phyloP scores from a whole-genome alignment of 2,797 vertebrate genomes.

The Neosilurus hyrtlii region DNA sequence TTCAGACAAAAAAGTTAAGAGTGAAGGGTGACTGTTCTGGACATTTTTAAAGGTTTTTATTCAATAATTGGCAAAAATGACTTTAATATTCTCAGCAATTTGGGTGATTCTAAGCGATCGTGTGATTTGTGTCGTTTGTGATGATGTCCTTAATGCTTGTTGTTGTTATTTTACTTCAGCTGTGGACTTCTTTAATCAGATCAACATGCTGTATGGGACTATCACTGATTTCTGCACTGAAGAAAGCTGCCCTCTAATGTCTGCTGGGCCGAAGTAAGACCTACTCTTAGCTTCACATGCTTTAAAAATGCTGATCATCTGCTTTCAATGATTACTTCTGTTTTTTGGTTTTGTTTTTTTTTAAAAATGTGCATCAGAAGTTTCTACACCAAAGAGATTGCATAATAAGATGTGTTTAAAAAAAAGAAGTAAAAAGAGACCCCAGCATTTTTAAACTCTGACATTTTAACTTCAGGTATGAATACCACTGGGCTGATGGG shows the following conservation, averaged over 20 bases:
- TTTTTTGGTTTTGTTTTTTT: not conserved
- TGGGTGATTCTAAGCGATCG: not conserved
- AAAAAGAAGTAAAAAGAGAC: too few species aligned
- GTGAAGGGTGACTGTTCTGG: not conserved
- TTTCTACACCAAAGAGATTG: not conserved
- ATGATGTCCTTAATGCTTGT: conserved; percentile 6
- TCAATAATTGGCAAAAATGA: not conserved
- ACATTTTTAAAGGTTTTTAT: not conserved
- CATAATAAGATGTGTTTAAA: not conserved
- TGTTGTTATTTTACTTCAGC: conserved; percentile 70
- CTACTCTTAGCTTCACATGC: not conserved
- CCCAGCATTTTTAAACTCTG: not conserved
- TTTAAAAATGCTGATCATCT: not conserved
- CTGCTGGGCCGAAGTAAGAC: conserved; percentile 95
- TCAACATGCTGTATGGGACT: conserved; percentile 98
- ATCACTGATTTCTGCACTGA: conserved; percentile 97
- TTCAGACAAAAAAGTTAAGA: not conserved
- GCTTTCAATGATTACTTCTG: not conserved
- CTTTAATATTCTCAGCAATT: not conserved
- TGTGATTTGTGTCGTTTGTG: not conserved
- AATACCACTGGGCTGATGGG: conserved; percentile 98
- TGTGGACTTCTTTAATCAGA: conserved; percentile 99
- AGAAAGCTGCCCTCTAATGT: conserved; percentile 95
- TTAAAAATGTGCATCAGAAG: too few species aligned
- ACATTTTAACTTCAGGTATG: conserved; percentile 76